Evolutionary conservation across 2,888 invertebrate species (phyloP).

Genomic region (Parasteatoda lunata): DNA sequence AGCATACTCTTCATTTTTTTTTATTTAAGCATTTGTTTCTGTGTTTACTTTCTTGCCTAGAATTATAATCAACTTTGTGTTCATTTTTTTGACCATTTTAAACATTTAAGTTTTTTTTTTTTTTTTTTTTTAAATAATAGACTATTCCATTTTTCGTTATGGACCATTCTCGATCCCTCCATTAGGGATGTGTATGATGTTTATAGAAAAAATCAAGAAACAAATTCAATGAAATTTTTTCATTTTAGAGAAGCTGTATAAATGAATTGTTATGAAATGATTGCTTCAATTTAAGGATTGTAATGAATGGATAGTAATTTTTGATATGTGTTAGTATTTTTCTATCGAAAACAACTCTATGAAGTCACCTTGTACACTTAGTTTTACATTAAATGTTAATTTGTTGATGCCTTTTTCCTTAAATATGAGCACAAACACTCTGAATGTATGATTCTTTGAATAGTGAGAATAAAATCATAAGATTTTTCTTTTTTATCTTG

Average conservation of each 20-base stretch:
- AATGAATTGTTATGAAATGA: slow-evolving; percentile 15
- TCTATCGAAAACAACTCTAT: slow-evolving; percentile 29
- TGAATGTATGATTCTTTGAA: slow-evolving; percentile 32
- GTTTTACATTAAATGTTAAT: slow-evolving; percentile 20
- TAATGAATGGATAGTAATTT: slow-evolving; percentile 23
- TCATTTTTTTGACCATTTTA: background rate
- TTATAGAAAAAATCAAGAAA: slow-evolving; percentile 1
- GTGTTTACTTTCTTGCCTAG: background rate
- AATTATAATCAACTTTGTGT: background rate
- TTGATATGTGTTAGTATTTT: slow-evolving; percentile 51
- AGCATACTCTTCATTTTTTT: background rate
- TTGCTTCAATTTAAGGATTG: slow-evolving; percentile 13
- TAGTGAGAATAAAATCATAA: slow-evolving; percentile 9
- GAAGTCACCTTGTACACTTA: slow-evolving; percentile 14
- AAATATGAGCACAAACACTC: slow-evolving; percentile 39
- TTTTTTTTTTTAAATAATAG: background rate
- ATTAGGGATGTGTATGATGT: background rate
- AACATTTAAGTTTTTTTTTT: too few species aligned
- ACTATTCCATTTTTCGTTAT: slow-evolving; percentile 9
- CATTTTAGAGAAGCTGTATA: slow-evolving; percentile 1
- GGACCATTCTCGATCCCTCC: slow-evolving; percentile 26
- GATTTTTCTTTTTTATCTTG: too few species aligned
- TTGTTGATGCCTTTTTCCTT: slow-evolving; percentile 13
- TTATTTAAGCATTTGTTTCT: background rate
- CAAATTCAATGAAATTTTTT: slow-evolving; percentile 1